Evolutionary conservation across 1,140 invertebrate species (phyloP).

Genomic region (Limonius californicus): DNA sequence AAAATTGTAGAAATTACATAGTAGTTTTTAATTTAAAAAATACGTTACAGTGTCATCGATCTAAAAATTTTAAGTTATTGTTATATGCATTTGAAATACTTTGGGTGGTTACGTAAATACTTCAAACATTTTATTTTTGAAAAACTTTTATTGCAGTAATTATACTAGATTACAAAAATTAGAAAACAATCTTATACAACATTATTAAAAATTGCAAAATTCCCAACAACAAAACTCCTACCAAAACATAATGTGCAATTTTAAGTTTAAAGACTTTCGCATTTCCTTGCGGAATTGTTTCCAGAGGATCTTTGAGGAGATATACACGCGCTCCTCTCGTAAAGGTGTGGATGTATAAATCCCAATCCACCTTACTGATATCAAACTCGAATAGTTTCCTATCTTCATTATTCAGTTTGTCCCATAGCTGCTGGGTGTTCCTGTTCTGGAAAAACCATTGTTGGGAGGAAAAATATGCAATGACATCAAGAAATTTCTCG

Average conservation of each 20-base stretch:
- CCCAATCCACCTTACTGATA: constrained; percentile 56
- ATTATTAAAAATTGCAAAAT: no score
- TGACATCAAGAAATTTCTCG: constrained; percentile 62
- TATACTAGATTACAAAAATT: no score
- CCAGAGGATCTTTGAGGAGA: constrained; percentile 58
- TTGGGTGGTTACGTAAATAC: no score
- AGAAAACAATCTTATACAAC: no score
- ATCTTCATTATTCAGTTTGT: constrained; percentile 58
- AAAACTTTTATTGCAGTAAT: no score
- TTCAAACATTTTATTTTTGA: no score
- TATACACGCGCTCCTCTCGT: constrained; percentile 56
- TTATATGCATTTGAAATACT: no score
- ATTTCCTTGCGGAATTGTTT: constrained; percentile 45
- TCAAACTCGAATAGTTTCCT: constrained; percentile 58
- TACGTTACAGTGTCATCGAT: no score
- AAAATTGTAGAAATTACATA: no score
- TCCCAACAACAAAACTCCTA: constrained; percentile 9
- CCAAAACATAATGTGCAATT: constrained; percentile 31
- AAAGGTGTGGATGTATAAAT: constrained; percentile 55
- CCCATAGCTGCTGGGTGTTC: constrained; percentile 61
- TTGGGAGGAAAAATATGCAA: constrained; percentile 67
- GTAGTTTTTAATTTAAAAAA: no score
- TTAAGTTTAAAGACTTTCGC: constrained; percentile 32
- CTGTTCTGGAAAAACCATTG: constrained; percentile 69
- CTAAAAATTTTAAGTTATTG: no score